phyloP scores from a whole-genome alignment of 2,888 invertebrate species.

The Syritta pipiens region DNA sequence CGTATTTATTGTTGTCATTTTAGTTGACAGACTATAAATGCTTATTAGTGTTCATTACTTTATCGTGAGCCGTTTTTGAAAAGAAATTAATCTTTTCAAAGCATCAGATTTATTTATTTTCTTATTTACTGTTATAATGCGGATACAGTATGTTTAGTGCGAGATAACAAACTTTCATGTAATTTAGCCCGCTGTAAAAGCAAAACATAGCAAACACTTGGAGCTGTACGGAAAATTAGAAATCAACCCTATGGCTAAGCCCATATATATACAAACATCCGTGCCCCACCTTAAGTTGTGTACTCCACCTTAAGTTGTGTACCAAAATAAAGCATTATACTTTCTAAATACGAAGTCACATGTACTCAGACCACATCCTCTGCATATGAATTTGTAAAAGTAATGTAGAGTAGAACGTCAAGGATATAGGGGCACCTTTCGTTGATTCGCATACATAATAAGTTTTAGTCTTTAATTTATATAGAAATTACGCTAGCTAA shows the following conservation, averaged over 20 bases:
- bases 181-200: conserved; percentile 3
- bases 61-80: no score
- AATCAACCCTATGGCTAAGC: neutral
- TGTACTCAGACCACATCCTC: neutral
- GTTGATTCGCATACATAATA: conserved; percentile 28
- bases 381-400: conserved; percentile 6
- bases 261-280: neutral
- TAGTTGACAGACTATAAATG: no score
- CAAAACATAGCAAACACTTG: conserved; percentile 8
- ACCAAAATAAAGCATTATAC: conserved; percentile 23
- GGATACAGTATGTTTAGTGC: neutral
- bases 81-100: no score
- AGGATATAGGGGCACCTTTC: conserved; percentile 23
- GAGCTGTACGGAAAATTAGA: conserved; percentile 11
- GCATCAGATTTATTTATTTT: no score
- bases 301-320: no score
- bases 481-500: conserved; percentile 7
- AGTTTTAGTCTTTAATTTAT: conserved; percentile 28
- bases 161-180: conserved; percentile 2
- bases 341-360: conserved; percentile 10
- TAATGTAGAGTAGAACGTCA: conserved; percentile 12
- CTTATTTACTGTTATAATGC: no score
- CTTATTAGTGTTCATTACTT: no score
- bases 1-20: no score
- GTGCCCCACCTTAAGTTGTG: conserved; percentile 9